Evolutionary conservation across 2,888 invertebrate species (phyloP).

Genomic region (Girardia tigrina): DNA sequence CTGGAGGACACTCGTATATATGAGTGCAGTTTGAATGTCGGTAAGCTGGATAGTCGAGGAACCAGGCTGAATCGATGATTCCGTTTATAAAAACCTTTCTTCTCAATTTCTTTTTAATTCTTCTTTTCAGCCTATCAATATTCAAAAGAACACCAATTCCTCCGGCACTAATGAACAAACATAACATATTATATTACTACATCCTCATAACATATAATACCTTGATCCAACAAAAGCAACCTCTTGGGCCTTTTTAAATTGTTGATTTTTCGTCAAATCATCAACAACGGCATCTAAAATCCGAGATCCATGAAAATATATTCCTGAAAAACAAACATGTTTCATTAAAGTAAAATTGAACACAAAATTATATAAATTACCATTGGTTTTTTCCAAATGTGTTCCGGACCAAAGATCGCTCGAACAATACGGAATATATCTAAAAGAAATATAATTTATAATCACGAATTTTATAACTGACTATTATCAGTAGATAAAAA

Average conservation of each 20-base stretch:
- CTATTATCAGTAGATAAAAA: neutral
- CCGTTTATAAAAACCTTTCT: slow-evolving; percentile 28
- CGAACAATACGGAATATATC: slow-evolving; percentile 13
- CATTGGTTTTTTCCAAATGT: neutral
- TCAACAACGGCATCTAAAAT: neutral
- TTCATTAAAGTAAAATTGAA: no score
- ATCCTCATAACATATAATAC: neutral
- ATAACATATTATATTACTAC: neutral
- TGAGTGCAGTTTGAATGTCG: slow-evolving; percentile 21
- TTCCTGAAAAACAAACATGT: neutral
- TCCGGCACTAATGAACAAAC: slow-evolving; percentile 15
- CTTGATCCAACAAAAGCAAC: neutral
- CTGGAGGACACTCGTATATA: slow-evolving; percentile 28
- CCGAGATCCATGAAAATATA: slow-evolving; percentile 9
- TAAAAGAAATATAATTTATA: neutral
- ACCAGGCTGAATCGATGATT: slow-evolving; percentile 32
- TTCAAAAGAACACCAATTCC: slow-evolving; percentile 33
- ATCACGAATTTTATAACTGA: neutral
- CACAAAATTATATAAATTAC: no score
- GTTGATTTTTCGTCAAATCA: neutral
- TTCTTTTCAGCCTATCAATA: slow-evolving; percentile 27
- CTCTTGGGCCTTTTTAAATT: slow-evolving; percentile 6
- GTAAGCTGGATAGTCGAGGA: slow-evolving; percentile 30
- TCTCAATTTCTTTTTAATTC: neutral
- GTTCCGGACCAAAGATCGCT: neutral